A percentile compares a stretch with the other conserved stretches of the same genome.
phyloP scores from a whole-genome alignment of 2,113 vertebrate species.

The Caloenas nicobarica region DNA sequence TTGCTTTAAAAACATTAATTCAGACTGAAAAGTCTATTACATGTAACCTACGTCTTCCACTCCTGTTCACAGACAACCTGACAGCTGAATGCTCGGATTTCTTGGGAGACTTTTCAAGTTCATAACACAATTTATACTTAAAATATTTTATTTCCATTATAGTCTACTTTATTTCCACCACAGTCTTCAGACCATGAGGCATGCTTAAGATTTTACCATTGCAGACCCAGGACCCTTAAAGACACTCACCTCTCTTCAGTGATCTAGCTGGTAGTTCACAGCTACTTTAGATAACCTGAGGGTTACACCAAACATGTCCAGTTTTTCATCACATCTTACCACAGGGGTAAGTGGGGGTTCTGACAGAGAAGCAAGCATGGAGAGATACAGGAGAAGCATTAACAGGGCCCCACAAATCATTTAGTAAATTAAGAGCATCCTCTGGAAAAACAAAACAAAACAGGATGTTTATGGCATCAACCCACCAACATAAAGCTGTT shows the following conservation, averaged over 20 bases:
- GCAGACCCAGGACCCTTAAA: background rate
- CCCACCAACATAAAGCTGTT: background rate
- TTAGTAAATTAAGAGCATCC: background rate
- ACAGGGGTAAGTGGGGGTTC: background rate
- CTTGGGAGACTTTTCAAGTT: background rate
- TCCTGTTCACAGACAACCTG: background rate
- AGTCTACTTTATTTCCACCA: background rate
- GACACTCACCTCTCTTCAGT: background rate
- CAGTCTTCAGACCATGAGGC: background rate
- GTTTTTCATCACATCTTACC: background rate
- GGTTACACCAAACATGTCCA: background rate
- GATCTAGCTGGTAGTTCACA: background rate
- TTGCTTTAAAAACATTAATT: background rate
- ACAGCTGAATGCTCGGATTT: background rate
- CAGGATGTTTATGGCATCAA: background rate
- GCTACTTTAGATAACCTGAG: background rate
- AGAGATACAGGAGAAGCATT: background rate
- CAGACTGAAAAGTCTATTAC: background rate
- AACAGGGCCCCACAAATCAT: background rate
- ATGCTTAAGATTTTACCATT: background rate
- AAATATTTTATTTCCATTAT: conserved; percentile 25
- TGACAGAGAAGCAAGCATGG: background rate
- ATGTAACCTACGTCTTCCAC: background rate
- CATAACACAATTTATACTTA: background rate
- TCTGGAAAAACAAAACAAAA: background rate